Base-by-base conservation (phyloP, 2,113 vertebrate species). In the Cololabis saira region DNA sequence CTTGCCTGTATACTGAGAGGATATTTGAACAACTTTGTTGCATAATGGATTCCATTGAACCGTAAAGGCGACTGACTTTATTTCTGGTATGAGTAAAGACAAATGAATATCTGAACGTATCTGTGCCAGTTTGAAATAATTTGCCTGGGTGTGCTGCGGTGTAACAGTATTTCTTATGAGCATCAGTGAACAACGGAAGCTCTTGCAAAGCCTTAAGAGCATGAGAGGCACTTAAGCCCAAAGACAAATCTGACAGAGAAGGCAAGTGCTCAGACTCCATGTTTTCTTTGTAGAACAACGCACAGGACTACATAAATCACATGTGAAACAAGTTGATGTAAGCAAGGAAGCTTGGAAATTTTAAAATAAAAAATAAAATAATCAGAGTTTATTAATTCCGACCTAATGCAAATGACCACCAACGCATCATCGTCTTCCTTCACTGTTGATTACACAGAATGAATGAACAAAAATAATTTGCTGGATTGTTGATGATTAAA, bases 31-130 rank as follows among this genome's bases (percentile, higher is more conserved):
- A 21, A 69, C 48, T 59, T 61, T 80, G 86, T 84, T 92, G 75
- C 74, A 48, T 87, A 90, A 89, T 54, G 42, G 66, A 76, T 56
- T 76, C 71, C 42, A 67, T 47, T 85, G 73, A 85, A 85, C 60
- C 81, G 33, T 81, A 55, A 83, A 84, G 64, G 57, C 66, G 22
- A 72, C 69, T 19, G 24, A 73, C 68, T 62, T 66, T 50, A 65
- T 52, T 45, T 72, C 75, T 79, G 66, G 14, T 60, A 16, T 37
- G 43, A 65, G 61, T 71, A 56, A 18, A 42, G 45, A 63, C n/a
- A 42, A 3, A 50, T 37, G 33, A 37, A 7, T 37, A 11, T 37
- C 33, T 11, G 33, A 61, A 52, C 50, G 40, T 43, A 19, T 60
- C 49, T 68, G 27, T 58, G 14, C 60, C 55, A 52, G 4, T 70